Evolutionary conservation across 2,797 vertebrate genomes (phyloP).

Genomic region (Danionella dracula): DNA sequence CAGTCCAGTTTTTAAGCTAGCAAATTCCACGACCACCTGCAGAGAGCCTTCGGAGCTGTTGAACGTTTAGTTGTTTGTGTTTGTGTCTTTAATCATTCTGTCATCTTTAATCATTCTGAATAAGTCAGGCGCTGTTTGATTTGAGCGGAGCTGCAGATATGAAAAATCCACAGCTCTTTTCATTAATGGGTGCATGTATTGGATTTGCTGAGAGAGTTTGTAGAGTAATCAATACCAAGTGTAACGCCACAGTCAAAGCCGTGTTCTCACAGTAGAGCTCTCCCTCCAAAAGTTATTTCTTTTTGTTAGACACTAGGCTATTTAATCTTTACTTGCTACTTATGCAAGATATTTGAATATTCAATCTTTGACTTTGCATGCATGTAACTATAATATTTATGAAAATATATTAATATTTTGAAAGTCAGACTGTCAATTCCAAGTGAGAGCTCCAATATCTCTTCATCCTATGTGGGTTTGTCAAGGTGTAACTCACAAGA

Average conservation of each 20-base stretch:
- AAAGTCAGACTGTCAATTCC: no score
- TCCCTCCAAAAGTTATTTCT: not conserved
- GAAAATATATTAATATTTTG: no score
- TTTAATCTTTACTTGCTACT: no score
- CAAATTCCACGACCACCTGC: constrained; percentile 4
- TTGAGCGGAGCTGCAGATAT: not conserved
- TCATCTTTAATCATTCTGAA: not conserved
- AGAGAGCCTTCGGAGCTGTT: constrained; percentile 18
- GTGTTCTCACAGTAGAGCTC: not conserved
- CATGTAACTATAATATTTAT: no score
- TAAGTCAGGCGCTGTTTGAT: not conserved
- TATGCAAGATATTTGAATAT: no score
- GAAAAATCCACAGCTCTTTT: not conserved
- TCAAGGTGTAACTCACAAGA: no score
- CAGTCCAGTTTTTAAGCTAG: constrained; percentile 17
- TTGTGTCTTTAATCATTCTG: not conserved
- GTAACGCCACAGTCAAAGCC: not conserved
- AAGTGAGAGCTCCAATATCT: no score
- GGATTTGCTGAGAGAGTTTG: not conserved
- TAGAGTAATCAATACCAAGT: not conserved
- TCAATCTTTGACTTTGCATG: no score
- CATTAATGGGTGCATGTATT: not conserved
- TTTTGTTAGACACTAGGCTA: no score
- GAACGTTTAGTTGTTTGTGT: not conserved
- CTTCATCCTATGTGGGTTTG: no score